A percentile compares a stretch with the other conserved stretches of the same genome.
These are phyloP conservation scores for Monochamus saltuarius DNA, from an alignment of 1,140 invertebrate genomes.

Conservation along the genomic window DNA sequence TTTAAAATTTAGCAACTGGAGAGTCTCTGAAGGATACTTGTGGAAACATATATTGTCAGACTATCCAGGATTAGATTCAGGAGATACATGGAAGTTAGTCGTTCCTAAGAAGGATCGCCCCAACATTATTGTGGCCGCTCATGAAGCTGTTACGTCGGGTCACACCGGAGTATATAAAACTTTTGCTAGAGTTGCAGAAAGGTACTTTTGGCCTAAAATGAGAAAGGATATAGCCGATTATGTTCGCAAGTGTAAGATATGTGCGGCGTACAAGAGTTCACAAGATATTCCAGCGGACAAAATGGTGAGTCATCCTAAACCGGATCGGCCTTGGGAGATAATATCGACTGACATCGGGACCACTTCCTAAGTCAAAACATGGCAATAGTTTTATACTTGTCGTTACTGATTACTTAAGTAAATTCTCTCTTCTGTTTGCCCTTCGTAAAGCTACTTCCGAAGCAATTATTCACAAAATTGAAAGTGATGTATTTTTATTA, in stretches of 20 bases:
- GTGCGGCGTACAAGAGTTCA: slow-evolving; percentile 35
- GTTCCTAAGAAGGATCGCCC: slow-evolving; percentile 23
- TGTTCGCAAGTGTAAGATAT: slow-evolving; percentile 37
- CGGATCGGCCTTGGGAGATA: slow-evolving; percentile 37
- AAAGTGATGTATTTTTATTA: slow-evolving; percentile 30
- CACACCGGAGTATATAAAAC: slow-evolving; percentile 43
- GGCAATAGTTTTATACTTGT: too few relatives aligned
- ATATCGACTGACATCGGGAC: slow-evolving; percentile 44
- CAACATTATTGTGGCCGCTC: slow-evolving; percentile 14
- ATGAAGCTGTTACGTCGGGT: slow-evolving; percentile 23
- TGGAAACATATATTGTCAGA: too few relatives aligned
- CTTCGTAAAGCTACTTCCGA: too few relatives aligned
- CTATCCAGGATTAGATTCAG: neutral
- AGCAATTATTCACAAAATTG: slow-evolving; percentile 25
- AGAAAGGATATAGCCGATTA: slow-evolving; percentile 32
- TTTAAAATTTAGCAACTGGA: too few relatives aligned
- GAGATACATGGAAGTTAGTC: slow-evolving; percentile 26
- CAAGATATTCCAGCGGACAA: too few relatives aligned
- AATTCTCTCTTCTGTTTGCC: slow-evolving; percentile 32
- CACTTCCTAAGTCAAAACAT: slow-evolving; percentile 35
- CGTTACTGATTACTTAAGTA: slow-evolving; percentile 45
- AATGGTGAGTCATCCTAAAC: too few relatives aligned
- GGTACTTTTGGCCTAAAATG: slow-evolving; percentile 45
- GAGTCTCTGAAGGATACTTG: too few relatives aligned
- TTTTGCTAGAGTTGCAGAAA: slow-evolving; percentile 9